Evolutionary conservation across 2,888 invertebrate genomes (phyloP).

Genomic region (Temnothorax ravouxi): DNA sequence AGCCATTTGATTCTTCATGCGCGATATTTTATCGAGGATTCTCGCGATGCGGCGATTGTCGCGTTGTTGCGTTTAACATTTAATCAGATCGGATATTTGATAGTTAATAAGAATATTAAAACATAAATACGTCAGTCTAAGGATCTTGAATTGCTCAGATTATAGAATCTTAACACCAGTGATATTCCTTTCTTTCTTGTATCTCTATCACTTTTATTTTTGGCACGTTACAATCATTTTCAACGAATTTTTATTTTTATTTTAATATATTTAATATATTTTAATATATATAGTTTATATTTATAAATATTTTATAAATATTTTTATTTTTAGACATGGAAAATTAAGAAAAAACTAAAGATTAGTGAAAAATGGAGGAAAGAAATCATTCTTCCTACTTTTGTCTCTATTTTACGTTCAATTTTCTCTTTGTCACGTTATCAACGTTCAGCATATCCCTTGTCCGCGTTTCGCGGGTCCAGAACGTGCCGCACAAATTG

Average conservation of each 20-base stretch:
- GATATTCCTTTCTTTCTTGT: no score
- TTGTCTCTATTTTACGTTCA: neutral
- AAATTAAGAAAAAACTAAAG: neutral
- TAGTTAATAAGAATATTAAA: neutral
- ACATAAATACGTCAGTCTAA: neutral
- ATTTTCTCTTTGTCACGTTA: neutral
- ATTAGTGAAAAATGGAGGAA: neutral
- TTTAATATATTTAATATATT: no score
- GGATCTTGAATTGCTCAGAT: neutral
- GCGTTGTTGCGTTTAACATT: neutral
- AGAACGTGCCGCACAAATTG: neutral
- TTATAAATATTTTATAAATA: no score
- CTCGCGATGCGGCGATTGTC: neutral
- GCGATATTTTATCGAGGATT: constrained; percentile 22
- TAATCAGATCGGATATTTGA: neutral
- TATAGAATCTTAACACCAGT: no score
- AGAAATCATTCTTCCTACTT: neutral
- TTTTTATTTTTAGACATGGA: neutral
- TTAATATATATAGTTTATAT: no score
- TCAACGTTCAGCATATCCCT: neutral
- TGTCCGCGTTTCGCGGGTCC: neutral
- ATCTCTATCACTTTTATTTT: neutral
- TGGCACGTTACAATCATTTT: neutral
- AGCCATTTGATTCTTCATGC: constrained; percentile 18
- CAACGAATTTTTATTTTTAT: neutral